phyloP scores from a whole-genome alignment of 2,888 invertebrate genomes.

The Subacronicta megacephala region DNA sequence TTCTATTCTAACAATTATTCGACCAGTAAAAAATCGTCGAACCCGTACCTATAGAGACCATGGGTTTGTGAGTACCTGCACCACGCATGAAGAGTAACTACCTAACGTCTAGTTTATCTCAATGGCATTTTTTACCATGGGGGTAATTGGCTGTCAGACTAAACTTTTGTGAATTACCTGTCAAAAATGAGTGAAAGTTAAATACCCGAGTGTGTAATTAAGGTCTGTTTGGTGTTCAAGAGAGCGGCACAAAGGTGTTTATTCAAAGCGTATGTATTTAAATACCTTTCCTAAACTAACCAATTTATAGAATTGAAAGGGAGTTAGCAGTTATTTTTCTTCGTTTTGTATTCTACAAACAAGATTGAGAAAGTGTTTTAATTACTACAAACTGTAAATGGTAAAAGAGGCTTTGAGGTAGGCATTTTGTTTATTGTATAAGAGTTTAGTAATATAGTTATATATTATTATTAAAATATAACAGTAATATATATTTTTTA shows the following conservation, averaged over 20 bases:
- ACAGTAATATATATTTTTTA: no score
- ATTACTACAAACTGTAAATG: constrained; percentile 5
- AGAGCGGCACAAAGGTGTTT: constrained; percentile 17
- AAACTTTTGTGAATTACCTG: constrained; percentile 24
- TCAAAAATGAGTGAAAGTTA: constrained; percentile 50
- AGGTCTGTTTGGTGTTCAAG: constrained; percentile 26
- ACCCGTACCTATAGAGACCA: no score
- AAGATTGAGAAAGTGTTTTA: constrained; percentile 19
- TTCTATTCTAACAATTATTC: no score
- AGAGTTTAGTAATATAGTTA: no score
- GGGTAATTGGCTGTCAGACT: neutral
- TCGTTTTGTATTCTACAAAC: neutral
- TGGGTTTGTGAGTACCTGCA: no score
- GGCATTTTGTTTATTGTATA: neutral
- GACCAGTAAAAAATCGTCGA: no score
- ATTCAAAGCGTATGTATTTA: constrained; percentile 21
- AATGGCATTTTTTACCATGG: no score
- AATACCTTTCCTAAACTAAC: constrained; percentile 33
- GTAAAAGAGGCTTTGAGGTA: neutral
- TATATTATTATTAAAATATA: no score
- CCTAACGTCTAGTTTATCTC: no score
- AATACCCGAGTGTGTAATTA: constrained; percentile 35
- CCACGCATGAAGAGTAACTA: no score
- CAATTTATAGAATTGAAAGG: constrained; percentile 28
- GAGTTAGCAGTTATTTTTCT: constrained; percentile 1